Percentiles rank a stretch among this genome's conserved stretches.
Conservation (phyloP, 2,113 vertebrate genomes). For the Percopsis transmontana region DNA sequence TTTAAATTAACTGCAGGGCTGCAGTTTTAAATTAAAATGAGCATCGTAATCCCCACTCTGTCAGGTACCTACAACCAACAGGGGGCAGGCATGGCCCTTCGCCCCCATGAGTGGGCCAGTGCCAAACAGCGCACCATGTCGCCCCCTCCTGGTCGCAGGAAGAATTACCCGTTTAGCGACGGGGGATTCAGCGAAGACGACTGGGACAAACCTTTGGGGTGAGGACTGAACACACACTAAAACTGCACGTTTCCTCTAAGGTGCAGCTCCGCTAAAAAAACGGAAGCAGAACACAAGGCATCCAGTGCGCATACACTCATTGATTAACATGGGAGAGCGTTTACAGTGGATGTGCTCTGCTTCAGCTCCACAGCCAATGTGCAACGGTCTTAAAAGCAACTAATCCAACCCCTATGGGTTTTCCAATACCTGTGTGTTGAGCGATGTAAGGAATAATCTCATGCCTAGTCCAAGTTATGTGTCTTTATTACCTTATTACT, state of each 20-base stretch:
- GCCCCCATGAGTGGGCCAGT: constrained; percentile 87
- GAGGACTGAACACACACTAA: constrained; percentile 58
- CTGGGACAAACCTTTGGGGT: constrained; percentile 92
- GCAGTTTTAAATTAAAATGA: background rate
- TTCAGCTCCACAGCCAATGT: no score
- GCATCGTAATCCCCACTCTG: background rate
- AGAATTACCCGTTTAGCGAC: constrained; percentile 87
- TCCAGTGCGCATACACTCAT: no score
- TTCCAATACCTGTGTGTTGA: no score
- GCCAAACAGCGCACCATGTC: constrained; percentile 83
- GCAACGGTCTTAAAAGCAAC: no score
- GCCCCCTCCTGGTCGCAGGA: constrained; percentile 81
- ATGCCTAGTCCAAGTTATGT: no score
- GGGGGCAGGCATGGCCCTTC: constrained; percentile 77
- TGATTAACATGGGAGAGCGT: no score
- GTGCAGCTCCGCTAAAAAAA: background rate
- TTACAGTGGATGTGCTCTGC: no score
- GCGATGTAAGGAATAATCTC: no score
- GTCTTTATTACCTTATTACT: no score
- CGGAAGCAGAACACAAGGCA: background rate
- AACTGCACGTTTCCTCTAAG: constrained; percentile 40
- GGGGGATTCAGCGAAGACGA: constrained; percentile 91
- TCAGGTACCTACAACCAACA: constrained; percentile 85
- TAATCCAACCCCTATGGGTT: no score
- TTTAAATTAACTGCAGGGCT: background rate